Evolutionary conservation across 2,888 invertebrate genomes (phyloP), one percentile per base, ranked within the genome.

Genomic region (Himalopsyche japonica): DNA sequence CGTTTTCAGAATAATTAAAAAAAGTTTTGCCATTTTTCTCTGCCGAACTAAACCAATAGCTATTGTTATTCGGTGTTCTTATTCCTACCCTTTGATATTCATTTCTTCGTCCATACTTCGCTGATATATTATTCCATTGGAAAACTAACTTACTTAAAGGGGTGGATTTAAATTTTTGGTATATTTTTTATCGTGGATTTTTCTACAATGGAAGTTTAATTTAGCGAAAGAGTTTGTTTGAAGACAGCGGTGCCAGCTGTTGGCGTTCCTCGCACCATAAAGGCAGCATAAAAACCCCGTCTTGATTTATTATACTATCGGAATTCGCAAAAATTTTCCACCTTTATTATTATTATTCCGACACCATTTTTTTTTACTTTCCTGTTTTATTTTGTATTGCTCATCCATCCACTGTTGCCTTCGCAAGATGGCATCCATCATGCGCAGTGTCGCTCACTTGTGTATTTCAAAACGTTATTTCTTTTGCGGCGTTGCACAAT

Each of bases 261-360:
- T 70, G 24, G 70, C 27, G 27, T 70, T 70, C 70, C 27, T 24
- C 70, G 70, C 70, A 27, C 70, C 70, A 15, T 70, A 27, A 27
- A 70, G 27, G 24, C 43, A 43, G 70, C 24, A 70, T 24, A 70
- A 20, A 27, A 70, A 70, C 8, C 70, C 70, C 30, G 27, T 70
- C 70, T 70, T 70, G 70, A 70, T 70, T 70, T 70, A 70, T 70
- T 70, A 70, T 70, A 70, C 70, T 70, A 70, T 70, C 70, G 70
- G 12, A 70, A 70, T 70, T 70, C 27, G 27, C 70, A 27, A 30
- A 12, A 70, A 27, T 70, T 70, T 70, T 12, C 70, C 27, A 70
- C 70, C 70, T 70, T 30, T 30, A 70, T 20, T 70, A 30, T 64
- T 64, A 64, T 30, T 70, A 70, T 70, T 70, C 30, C 27, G 70